Base-by-base conservation (phyloP, 2,113 vertebrate species). In the Macroglossus sobrinus region DNA sequence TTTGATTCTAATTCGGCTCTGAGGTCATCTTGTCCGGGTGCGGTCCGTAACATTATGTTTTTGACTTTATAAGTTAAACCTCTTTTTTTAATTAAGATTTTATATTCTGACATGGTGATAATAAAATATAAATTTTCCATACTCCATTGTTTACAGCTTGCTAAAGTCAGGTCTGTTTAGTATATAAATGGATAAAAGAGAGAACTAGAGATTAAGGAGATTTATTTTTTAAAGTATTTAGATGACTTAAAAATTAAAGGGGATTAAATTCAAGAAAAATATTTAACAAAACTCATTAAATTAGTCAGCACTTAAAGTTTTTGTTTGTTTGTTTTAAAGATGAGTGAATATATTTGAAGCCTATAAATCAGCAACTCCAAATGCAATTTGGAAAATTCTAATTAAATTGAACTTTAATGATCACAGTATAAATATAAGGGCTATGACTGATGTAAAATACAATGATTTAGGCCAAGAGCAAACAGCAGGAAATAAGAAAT, bases 401-500 rank as follows among this genome's bases (percentile, higher is more conserved):
- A 88, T 72, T 95, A 89, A 82, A 87, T n/a, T 96, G 71, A 93
- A 63, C n/a, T 47, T 45, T 74, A 93, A 96, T 95, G 80, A 91
- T 50, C 47, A 78, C 86, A 5, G 12, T 76, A 24, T 45, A 71
- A 47, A 11, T 55, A 7, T 63, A 96, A 81, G 30, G 9, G 3
- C 6, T 28, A 16, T 19, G 21, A 69, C 33, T 96, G 72, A 55
- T 79, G 6, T 30, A 0, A 0, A 64, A 45, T 95, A 66, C 93
- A 97, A 35, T 0, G 5, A 85, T 85, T 96, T 93, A 95, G 94
- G 16, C 33, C 66, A 78, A 40, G 93, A 95, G 6, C 28, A 96
- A 97, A 72, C 53, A 91, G 90, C 71, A 86, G 86, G 84, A 95
- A 96, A 94, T 66, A 86, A 97, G 45, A 95, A 84, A 30, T 82